A percentile compares a stretch with the other conserved stretches of the same genome.
phyloP scores from a whole-genome alignment of 2,113 vertebrate genomes.

The Chrysemys picta region DNA sequence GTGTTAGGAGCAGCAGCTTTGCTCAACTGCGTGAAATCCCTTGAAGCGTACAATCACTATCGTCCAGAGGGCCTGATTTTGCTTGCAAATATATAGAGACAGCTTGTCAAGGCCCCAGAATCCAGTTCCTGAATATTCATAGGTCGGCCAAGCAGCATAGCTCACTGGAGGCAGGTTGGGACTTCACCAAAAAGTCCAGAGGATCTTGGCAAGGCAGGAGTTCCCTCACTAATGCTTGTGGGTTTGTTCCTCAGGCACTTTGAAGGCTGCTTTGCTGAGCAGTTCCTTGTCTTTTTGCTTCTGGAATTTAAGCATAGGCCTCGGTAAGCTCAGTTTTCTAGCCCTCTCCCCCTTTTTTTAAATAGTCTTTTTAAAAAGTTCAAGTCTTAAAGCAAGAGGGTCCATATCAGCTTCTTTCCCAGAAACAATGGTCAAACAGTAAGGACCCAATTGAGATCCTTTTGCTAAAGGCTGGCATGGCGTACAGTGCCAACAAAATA shows the following conservation, averaged over 20 bases:
- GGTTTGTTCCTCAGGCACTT: not conserved
- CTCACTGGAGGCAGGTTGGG: not conserved
- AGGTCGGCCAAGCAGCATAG: not conserved
- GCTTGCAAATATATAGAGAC: not conserved
- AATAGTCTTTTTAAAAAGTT: not conserved
- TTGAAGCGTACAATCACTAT: constrained; percentile 23
- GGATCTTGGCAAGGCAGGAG: not conserved
- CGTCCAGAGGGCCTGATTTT: not conserved
- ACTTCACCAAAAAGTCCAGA: not conserved
- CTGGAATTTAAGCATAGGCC: not conserved
- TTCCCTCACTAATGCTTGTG: not conserved
- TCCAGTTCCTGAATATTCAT: not conserved
- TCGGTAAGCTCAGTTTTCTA: not conserved
- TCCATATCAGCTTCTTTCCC: not conserved
- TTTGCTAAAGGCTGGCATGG: not conserved
- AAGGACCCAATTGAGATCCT: not conserved
- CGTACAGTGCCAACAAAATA: not conserved
- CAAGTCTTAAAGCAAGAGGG: not conserved
- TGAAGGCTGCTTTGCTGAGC: not conserved
- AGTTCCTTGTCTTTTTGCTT: not conserved
- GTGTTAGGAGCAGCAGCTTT: constrained; percentile 12
- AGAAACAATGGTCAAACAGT: rapidly evolving
- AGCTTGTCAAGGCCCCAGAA: not conserved
- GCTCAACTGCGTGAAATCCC: not conserved
- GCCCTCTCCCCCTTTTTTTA: not conserved